Evolutionary conservation across 2,797 vertebrate genomes (phyloP).

Genomic region (Pachyuromys duprasi): DNA sequence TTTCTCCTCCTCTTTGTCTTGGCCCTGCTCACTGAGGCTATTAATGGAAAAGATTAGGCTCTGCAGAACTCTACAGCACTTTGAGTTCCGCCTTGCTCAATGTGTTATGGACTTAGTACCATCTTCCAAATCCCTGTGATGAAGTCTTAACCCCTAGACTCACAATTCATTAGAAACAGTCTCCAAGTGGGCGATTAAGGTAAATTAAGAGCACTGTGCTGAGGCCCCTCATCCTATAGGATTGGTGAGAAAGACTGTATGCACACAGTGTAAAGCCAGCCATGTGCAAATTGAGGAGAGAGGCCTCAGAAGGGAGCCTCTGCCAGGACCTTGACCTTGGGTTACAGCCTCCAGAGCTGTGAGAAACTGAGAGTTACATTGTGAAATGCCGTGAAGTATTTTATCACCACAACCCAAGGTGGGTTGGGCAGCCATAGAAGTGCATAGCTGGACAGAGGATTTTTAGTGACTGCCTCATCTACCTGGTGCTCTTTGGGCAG

Average conservation of each 20-base stretch:
- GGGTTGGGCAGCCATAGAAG: too few relatives aligned
- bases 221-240: background rate
- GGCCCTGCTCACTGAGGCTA: background rate
- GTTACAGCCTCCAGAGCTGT: background rate
- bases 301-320: background rate
- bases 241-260: background rate
- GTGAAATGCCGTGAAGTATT: background rate
- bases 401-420: background rate
- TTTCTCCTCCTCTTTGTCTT: background rate
- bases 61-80: background rate
- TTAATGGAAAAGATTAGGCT: too few relatives aligned
- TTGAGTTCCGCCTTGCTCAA: background rate
- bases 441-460: background rate
- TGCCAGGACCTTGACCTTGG: background rate
- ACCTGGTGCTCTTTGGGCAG: rapidly evolving
- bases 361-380: background rate
- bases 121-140: background rate
- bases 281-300: background rate
- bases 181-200: background rate
- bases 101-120: background rate
- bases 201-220: background rate
- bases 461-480: rapidly evolving
- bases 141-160: background rate
- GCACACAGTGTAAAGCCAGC: background rate
- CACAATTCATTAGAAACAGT: background rate